Base-by-base conservation (phyloP, 2,888 invertebrate species). In the Junonia oenone region DNA sequence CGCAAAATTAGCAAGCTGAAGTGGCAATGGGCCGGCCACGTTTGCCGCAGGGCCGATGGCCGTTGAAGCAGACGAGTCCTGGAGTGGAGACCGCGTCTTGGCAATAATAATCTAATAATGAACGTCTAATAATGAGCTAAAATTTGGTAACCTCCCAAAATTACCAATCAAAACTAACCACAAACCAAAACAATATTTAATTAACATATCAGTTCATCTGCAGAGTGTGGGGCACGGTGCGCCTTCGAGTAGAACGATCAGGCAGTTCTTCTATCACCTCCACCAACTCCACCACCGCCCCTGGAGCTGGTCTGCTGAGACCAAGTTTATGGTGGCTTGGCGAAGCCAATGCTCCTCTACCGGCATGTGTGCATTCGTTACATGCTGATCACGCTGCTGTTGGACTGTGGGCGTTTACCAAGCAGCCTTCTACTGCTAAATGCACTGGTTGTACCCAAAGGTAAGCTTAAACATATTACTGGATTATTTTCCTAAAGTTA, bases 321-420 rank as follows among this genome's bases (percentile, higher is more conserved):
- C 71, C 81, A 65, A 61, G 66, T 3, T 65, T 61, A 26, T 72
- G 85, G 64, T 74, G 91, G 88, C 75, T 90, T 45, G 83, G 86
- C 5, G 91, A 90, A 61, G 73, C 91, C 2, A 67, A 81, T 11
- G 75, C 88, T 4, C 75, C 83, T 0, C 79, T 95, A 19, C 93
- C 94, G 13, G 97, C 96, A 0, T 97, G 97, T 63, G 90, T 98
- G 6, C 96, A 97, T 73, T 94, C 95, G 63, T 87, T 98, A 1
- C 91, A 92, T 62, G 86, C 96, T 9, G 96, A 98, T 74, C 95
- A 94, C 22, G 91, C 92, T 51, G 93, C 93, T 0, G 83, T 98
- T 37, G 98, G 98, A 0, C 89, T 98, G 8, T 98, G 97, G 97
- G 96, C 98, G 83, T 98, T 98, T 75, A 81, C 92, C 0, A 87